A percentile compares a stretch with the other conserved stretches of the same genome.
phyloP scores from a whole-genome alignment of 2,797 vertebrate species.

The Premnoplex brunnescens region DNA sequence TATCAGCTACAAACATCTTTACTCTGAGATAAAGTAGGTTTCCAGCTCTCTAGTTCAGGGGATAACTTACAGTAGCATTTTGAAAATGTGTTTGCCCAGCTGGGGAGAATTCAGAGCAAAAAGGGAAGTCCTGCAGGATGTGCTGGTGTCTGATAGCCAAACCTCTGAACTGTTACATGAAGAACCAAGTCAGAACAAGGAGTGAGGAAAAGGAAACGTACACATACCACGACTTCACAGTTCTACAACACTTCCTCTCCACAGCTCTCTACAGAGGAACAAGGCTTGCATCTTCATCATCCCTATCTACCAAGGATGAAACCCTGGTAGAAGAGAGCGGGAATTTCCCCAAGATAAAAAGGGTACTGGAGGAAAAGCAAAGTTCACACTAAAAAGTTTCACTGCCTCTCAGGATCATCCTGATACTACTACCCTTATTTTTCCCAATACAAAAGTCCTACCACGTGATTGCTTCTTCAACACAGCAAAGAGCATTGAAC shows the following conservation, averaged over 20 bases:
- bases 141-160: neutral
- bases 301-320: neutral
- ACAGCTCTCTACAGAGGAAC: neutral
- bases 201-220: neutral
- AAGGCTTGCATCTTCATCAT: neutral
- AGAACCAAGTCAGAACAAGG: neutral
- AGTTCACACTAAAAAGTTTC: neutral
- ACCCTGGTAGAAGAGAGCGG: neutral
- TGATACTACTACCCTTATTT: neutral
- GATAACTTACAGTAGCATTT: neutral
- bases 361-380: neutral
- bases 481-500: neutral
- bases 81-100: neutral
- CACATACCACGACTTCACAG: neutral
- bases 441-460: neutral
- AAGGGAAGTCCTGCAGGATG: constrained; percentile 1
- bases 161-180: neutral
- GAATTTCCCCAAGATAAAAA: neutral
- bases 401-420: neutral
- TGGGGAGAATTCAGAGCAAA: neutral
- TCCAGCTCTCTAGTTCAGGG: neutral
- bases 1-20: neutral
- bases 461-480: constrained; percentile 17
- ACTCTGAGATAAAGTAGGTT: neutral
- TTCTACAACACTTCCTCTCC: neutral